Evolutionary conservation across 2,797 vertebrate species (phyloP).

Genomic region (Diplodus sargus): DNA sequence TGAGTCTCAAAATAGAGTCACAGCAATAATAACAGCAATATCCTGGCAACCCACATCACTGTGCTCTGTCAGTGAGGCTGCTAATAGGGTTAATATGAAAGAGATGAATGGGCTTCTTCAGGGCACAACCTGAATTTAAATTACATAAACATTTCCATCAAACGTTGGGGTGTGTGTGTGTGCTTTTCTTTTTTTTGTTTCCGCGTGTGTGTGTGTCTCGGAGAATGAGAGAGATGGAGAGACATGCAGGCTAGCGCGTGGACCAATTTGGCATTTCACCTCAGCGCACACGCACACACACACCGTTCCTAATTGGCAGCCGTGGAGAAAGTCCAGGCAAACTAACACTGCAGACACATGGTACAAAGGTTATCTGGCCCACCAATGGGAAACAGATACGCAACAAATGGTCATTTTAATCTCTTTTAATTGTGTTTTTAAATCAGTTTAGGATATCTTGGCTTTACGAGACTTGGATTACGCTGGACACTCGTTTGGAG

Average conservation of each 20-base stretch:
- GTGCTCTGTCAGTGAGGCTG: constrained; percentile 54
- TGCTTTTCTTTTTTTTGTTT: not conserved
- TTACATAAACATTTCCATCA: constrained; percentile 52
- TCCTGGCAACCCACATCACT: constrained; percentile 68
- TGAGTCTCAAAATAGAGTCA: constrained; percentile 67
- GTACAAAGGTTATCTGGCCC: constrained; percentile 19
- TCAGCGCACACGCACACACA: not conserved
- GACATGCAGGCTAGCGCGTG: constrained; percentile 16
- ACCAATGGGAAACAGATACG: constrained; percentile 4
- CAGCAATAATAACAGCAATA: constrained; percentile 70
- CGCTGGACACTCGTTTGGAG: no score
- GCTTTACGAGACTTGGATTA: no score
- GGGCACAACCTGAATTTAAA: constrained; percentile 46
- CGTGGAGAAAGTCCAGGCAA: constrained; percentile 29
- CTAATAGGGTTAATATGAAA: constrained; percentile 71
- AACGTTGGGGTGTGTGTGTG: constrained; percentile 7
- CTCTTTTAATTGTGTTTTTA: no score
- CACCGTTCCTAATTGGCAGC: constrained; percentile 34
- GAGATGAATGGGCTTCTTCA: constrained; percentile 64
- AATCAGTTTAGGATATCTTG: no score
- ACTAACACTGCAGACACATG: constrained; percentile 5
- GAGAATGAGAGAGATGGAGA: not conserved
- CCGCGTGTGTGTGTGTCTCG: not conserved
- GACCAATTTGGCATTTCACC: constrained; percentile 44
- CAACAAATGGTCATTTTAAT: constrained; percentile 17